Evolutionary conservation across 2,888 invertebrate species (phyloP).

Genomic region (Nasonovia ribisnigri): DNA sequence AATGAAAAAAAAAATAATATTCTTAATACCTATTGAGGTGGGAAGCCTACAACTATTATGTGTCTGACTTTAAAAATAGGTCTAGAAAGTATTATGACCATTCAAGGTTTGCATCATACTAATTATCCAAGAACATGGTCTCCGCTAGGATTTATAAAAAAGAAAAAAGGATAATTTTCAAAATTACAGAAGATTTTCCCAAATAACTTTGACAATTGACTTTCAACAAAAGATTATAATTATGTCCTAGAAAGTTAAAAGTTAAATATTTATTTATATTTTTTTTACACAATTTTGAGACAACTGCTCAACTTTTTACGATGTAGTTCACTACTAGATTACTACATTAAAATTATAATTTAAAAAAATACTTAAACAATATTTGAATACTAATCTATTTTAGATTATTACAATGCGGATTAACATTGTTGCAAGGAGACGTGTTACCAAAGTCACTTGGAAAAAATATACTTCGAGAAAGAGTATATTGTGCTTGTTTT

Average conservation of each 20-base stretch:
- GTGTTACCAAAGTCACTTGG: conserved; percentile 84
- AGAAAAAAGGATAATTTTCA: neutral
- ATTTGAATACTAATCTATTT: conserved; percentile 66
- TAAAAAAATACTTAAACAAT: no score
- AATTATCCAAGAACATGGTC: neutral
- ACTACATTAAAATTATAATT: neutral
- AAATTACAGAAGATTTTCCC: neutral
- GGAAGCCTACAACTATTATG: neutral
- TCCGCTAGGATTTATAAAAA: neutral
- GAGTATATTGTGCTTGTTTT: conserved; percentile 93
- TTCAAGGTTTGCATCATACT: neutral
- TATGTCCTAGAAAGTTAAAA: neutral
- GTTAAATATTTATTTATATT: neutral
- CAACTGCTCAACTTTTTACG: neutral
- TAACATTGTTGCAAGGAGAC: conserved; percentile 94
- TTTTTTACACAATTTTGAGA: neutral
- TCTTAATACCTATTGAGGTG: neutral
- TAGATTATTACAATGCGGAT: conserved; percentile 89
- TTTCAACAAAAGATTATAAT: neutral
- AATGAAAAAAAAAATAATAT: neutral
- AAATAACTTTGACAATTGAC: neutral
- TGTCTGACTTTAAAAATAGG: neutral
- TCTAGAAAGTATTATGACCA: neutral
- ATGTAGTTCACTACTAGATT: neutral
- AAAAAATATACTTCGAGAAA: conserved; percentile 92